Base-by-base conservation (phyloP, 1,140 invertebrate species). In the Drosophila tristis region DNA sequence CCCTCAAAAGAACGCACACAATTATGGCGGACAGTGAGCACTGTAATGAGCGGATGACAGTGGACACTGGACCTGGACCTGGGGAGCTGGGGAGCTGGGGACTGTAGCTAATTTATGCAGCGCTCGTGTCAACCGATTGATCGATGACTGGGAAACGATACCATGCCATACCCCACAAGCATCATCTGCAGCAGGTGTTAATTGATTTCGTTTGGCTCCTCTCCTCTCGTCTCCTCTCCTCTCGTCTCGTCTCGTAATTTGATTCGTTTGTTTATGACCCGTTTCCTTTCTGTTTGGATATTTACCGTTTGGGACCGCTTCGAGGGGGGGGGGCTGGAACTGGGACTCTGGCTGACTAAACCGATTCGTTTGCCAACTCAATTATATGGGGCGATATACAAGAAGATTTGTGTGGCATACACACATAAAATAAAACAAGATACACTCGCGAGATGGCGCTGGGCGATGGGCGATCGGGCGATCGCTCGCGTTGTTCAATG, bases 121-220 rank as follows among this genome's bases (percentile, higher is more conserved):
- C 84, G 68, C 85, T 75, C 78, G 78, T 87, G 78, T 78, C 48
- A 62, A 54, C 66, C 47, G 51, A 42, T 70, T 72, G 60, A 63
- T 78, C 74, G 77, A 86, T 86, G 67, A 68, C 20, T 71, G 56
- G 50, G 61, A 51, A 3, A 0, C 35, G 20, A 20, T 20, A 1
- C 1, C 16, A 16, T 1, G 1, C 16, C 16, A 16, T 16, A 39
- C 4, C 35, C 9, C 9, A 39, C 29, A 39, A 39, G 11, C 0
- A 39, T 79, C 64, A 72, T 61, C 64, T 61, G 48, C 66, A 70
- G 56, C 85, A 89, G 76, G 84, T 89, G 84, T 90, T 89, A 89
- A 89, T 89, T 89, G 85, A 84, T 89, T 90, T 82, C 66, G 58
- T 68, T 78, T 62, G 77, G 11, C 35, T 39, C n/a, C n/a, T n/a